Percentiles rank a stretch among this genome's conserved stretches.
These are phyloP conservation scores for Mesocricetus auratus DNA, from an alignment of 2,113 vertebrate species.

Conservation along the genomic window DNA sequence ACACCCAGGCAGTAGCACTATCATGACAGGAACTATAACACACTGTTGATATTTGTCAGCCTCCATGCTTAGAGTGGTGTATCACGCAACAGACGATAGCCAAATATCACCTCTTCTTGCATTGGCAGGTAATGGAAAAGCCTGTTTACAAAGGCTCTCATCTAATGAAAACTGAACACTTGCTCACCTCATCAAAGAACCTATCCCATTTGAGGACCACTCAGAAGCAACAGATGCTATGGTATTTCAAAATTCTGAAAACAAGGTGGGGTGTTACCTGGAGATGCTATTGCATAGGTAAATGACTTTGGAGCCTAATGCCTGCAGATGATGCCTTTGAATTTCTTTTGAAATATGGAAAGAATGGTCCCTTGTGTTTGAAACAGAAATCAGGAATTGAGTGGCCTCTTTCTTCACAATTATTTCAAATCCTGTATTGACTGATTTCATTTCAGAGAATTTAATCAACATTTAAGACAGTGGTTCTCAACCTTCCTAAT, in stretches of 20 bases:
- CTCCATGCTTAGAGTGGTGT: neutral
- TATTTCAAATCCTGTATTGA: constrained; percentile 39
- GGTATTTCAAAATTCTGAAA: constrained; percentile 41
- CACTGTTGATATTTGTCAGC: neutral
- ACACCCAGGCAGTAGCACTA: neutral
- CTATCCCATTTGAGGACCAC: neutral
- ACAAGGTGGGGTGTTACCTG: neutral
- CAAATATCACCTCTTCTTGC: neutral
- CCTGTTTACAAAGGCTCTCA: constrained; percentile 14
- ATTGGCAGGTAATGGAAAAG: constrained; percentile 29
- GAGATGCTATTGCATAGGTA: neutral
- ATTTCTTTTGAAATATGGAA: neutral
- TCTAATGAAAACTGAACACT: neutral
- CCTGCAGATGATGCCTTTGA: neutral
- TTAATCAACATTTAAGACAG: constrained; percentile 36
- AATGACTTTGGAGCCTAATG: neutral
- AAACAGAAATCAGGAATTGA: constrained; percentile 44
- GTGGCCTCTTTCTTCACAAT: neutral
- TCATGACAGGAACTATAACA: neutral
- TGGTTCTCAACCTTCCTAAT: neutral
- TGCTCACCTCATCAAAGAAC: neutral
- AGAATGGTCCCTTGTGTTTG: constrained; percentile 11
- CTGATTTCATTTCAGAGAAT: constrained; percentile 42
- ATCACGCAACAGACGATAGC: neutral
- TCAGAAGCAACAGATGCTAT: constrained; percentile 36